Base-by-base conservation (phyloP, 2,113 vertebrate species). In the Dasyornis broadbenti region DNA sequence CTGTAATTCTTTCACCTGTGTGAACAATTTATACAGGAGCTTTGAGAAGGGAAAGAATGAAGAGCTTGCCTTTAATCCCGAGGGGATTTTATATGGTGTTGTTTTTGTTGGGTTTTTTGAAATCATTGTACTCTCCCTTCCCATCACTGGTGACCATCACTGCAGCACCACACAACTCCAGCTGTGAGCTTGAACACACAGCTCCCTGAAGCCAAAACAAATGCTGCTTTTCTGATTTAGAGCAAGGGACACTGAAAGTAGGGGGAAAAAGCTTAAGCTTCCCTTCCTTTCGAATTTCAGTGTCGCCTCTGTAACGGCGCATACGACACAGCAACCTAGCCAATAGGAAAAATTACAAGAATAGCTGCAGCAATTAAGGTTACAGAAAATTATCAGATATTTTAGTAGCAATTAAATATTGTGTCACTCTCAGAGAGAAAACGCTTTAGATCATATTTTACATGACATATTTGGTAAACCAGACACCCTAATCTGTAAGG, bases 261-360 rank as follows among this genome's bases (percentile, higher is more conserved):
- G 19, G 44, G 6, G 30, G 19, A 0, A 14, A 42, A 82, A 82
- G 7, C 78, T 93, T 77, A 66, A 90, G 57, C 33, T 86, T 87
- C 52, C 54, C 71, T 79, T 96, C 50, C 65, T 91, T 98, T 94
- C 92, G 60, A 91, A 81, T 90, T 90, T 96, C 96, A 91, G 92
- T 63, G 57, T 45, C 66, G 92, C 69, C 78, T 72, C 92, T 86
- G 66, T 75, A 88, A 79, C 1, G 5, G 10, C 71, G 17, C 23
- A 53, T 17, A 76, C 82, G 50, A 89, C 59, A 81, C 26, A 92
- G 64, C 35, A 89, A 76, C 81, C 44, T 33, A 82, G 60, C 82
- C 60, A 72, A 63, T 68, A 59, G 5, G 23, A 72, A 30, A 82
- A 92, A 52, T 87, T 70, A 83, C 33, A 77, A 60, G 84, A 72